Evolutionary conservation across 1,140 invertebrate genomes (phyloP).

Genomic region (Pachyrhynchus sulphureomaculatus): DNA sequence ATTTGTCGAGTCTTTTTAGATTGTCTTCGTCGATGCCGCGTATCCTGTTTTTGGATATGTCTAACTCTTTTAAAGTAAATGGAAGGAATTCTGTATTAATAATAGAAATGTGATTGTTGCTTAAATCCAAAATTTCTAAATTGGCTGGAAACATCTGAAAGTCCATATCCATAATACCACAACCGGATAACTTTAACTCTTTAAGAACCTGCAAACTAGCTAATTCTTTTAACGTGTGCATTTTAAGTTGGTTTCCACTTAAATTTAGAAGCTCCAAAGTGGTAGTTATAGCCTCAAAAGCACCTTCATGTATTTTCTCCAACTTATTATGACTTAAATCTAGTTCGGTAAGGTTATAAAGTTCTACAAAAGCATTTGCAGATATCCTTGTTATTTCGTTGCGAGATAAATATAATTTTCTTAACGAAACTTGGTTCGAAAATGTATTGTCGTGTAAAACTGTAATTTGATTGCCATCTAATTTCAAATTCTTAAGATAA

Average conservation of each 20-base stretch:
- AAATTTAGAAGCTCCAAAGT: constrained; percentile 63
- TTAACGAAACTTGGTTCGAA: constrained; percentile 58
- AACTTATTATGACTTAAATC: constrained; percentile 75
- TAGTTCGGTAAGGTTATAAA: constrained; percentile 63
- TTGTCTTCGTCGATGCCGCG: constrained; percentile 59
- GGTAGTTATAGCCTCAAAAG: constrained; percentile 59
- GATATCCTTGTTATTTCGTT: constrained; percentile 70
- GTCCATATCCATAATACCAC: constrained; percentile 53
- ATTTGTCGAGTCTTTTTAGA: constrained; percentile 56
- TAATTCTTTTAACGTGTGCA: constrained; percentile 53
- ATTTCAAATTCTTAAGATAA: constrained; percentile 63
- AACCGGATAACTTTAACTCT: constrained; percentile 59
- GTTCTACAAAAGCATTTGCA: constrained; percentile 64
- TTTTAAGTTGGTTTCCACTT: constrained; percentile 62
- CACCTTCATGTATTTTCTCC: constrained; percentile 60
- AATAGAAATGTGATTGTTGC: constrained; percentile 59
- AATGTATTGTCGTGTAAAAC: constrained; percentile 69
- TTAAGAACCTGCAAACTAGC: constrained; percentile 57
- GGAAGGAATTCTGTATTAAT: constrained; percentile 59
- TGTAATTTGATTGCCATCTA: constrained; percentile 75
- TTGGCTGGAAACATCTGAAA: constrained; percentile 52
- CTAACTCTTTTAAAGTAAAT: constrained; percentile 59
- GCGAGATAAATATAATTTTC: constrained; percentile 61
- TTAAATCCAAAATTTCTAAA: constrained; percentile 57
- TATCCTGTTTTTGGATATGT: constrained; percentile 65